Conservation (phyloP, 2,113 vertebrate genomes). For the Microtus richardsoni region DNA sequence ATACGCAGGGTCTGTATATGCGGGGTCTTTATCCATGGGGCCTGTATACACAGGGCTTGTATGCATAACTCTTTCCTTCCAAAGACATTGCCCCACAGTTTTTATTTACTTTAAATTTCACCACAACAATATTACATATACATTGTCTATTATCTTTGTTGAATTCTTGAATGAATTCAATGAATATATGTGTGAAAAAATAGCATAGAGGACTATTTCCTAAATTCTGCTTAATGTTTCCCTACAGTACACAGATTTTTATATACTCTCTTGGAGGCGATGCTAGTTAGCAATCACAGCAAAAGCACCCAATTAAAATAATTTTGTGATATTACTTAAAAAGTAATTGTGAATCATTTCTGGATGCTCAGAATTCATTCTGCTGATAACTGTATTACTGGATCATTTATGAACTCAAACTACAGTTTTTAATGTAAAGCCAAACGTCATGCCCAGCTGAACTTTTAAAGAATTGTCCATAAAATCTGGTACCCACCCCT, state of each 20-base stretch:
- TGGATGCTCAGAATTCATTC: neutral
- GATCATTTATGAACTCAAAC: neutral
- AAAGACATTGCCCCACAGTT: neutral
- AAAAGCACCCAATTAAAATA: neutral
- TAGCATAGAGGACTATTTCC: neutral
- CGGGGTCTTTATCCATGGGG: too few relatives aligned
- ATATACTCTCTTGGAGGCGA: neutral
- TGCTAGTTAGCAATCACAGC: neutral
- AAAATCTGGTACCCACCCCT: neutral
- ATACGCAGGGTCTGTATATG: too few relatives aligned
- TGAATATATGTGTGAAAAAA: neutral
- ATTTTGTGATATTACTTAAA: neutral
- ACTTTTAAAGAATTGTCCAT: neutral
- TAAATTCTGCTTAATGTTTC: neutral
- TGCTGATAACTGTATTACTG: neutral
- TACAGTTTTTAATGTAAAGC: neutral
- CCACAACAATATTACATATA: neutral
- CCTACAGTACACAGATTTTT: neutral
- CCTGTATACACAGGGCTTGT: too few relatives aligned
- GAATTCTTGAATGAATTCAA: neutral
- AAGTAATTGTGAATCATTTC: neutral
- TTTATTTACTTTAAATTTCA: neutral
- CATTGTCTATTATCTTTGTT: neutral
- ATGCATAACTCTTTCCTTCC: neutral
- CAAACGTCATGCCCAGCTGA: neutral